Evolutionary conservation across 2,113 vertebrate genomes (phyloP).

Genomic region (Nansenia antarctica): DNA sequence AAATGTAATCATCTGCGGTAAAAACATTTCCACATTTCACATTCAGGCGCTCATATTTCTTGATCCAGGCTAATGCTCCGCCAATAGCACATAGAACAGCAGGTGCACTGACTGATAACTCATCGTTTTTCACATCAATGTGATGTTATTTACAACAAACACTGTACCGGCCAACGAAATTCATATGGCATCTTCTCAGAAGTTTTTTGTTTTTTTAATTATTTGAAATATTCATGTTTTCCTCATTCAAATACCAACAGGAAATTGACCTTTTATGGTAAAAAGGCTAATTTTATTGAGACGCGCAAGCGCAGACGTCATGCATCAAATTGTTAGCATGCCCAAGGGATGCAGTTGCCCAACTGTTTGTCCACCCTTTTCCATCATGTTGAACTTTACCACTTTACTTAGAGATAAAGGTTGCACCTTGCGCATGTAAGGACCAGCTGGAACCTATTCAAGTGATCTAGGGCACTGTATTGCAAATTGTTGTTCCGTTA

Average conservation of each 20-base stretch:
- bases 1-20: too few species aligned
- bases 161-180: conserved; percentile 13
- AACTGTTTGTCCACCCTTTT: neutral
- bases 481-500: too few species aligned
- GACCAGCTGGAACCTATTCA: too few species aligned
- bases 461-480: too few species aligned
- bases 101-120: neutral
- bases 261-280: conserved; percentile 41
- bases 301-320: conserved; percentile 45
- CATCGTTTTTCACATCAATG: neutral
- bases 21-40: too few species aligned
- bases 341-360: conserved; percentile 33
- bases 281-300: conserved; percentile 25
- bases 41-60: too few species aligned
- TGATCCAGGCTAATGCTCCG: neutral
- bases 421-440: too few species aligned
- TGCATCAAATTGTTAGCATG: conserved; percentile 7
- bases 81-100: neutral
- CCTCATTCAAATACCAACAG: too few species aligned
- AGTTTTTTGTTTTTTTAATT: too few species aligned
- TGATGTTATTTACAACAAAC: conserved; percentile 12
- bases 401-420: too few species aligned
- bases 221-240: neutral
- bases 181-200: conserved; percentile 9
- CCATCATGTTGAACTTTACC: too few species aligned